Conservation (phyloP, 2,797 vertebrate genomes). For the Poeciliopsis presidionis region DNA sequence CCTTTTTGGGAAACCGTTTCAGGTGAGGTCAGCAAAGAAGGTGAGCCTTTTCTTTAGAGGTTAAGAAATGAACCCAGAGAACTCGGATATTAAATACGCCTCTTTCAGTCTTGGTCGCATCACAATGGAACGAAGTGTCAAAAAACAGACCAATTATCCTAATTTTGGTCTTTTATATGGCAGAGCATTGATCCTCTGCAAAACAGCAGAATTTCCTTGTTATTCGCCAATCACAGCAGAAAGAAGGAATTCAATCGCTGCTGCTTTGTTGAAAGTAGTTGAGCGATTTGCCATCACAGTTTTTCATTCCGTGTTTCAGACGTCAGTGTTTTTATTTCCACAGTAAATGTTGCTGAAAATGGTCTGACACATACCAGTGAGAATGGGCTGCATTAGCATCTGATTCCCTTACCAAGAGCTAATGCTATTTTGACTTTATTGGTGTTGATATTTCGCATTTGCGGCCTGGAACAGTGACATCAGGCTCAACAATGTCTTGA, state of each 20-base stretch:
- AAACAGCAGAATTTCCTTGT: conserved; percentile 41
- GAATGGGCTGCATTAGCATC: conserved; percentile 57
- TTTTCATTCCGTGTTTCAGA: conserved; percentile 46
- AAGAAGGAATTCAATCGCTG: conserved; percentile 38
- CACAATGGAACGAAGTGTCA: conserved; percentile 31
- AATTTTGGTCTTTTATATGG: conserved; percentile 31
- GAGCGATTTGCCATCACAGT: conserved; percentile 37
- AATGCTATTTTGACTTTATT: conserved; percentile 68
- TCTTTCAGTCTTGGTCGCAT: conserved; percentile 26
- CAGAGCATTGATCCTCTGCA: conserved; percentile 20
- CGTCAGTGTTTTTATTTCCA: conserved; percentile 66
- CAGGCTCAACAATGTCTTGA: conserved; percentile 43
- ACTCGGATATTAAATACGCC: conserved; percentile 30
- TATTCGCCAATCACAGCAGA: conserved; percentile 43
- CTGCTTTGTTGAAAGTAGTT: conserved; percentile 45
- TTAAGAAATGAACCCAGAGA: conserved; percentile 69
- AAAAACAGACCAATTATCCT: conserved; percentile 38
- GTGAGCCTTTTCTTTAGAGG: conserved; percentile 62
- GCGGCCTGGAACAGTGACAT: conserved; percentile 63
- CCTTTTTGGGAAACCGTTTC: conserved; percentile 76
- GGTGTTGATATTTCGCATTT: conserved; percentile 67
- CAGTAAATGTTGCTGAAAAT: conserved; percentile 67
- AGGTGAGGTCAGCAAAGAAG: conserved; percentile 64
- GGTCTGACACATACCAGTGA: conserved; percentile 36
- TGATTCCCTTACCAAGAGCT: conserved; percentile 36